A percentile compares a stretch with the other conserved stretches of the same genome.
These are phyloP conservation scores for Gymnarchus niloticus DNA, from an alignment of 2,113 vertebrate species.

Conservation along the genomic window DNA sequence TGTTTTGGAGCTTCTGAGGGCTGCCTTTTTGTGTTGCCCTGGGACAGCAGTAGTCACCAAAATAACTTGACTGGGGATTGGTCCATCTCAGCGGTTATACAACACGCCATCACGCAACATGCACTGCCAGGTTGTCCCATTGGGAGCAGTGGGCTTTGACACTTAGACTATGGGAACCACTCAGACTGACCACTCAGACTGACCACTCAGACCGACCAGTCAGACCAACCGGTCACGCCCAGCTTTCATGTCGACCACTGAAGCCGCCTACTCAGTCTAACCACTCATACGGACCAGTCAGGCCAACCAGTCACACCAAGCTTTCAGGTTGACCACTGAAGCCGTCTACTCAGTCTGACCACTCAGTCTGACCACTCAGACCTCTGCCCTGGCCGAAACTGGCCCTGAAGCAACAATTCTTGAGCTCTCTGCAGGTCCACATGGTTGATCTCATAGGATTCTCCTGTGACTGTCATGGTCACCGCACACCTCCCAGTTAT, in stretches of 20 bases:
- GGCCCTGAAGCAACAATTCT: background rate
- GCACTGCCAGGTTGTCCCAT: background rate
- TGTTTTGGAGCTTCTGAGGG: no score
- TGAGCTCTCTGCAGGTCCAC: background rate
- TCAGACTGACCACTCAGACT: background rate
- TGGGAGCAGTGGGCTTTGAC: background rate
- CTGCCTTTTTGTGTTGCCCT: background rate
- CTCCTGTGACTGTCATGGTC: background rate
- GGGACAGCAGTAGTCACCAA: background rate
- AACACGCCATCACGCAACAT: background rate
- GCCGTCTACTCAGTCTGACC: no score
- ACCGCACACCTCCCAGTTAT: no score
- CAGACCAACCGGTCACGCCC: no score
- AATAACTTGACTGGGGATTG: background rate
- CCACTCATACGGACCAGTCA: no score
- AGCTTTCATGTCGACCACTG: no score
- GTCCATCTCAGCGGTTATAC: background rate
- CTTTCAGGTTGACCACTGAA: no score
- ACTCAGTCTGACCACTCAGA: background rate
- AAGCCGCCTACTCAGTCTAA: no score
- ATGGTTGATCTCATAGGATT: background rate
- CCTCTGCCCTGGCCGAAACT: background rate
- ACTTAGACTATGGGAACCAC: background rate
- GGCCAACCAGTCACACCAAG: no score
- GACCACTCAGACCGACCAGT: background rate